Evolutionary conservation across 2,797 vertebrate genomes (phyloP), one percentile per base, ranked within the genome.

Genomic region (Mionectes olivaceus): DNA sequence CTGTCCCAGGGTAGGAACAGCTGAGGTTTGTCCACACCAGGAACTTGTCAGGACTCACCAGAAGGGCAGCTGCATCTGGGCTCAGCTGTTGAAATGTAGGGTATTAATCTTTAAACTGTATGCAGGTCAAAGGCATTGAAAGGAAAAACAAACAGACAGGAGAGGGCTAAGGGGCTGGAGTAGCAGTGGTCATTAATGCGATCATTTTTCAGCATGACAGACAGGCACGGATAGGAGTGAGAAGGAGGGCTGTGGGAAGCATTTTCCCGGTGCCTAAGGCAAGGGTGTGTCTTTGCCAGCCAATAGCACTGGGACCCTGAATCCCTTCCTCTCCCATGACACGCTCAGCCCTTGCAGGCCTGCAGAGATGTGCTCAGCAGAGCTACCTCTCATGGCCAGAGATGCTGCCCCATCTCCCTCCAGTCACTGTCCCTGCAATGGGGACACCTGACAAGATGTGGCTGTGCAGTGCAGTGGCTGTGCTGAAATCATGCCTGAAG

Each of bases 121-220:
- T 79, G 60, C 33, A 75, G 61, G 64, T 85, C 78, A 85, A 75
- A 91, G 53, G 23, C 53, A 71, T 21, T 69, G 79, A 94, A 92
- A 89, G 56, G 74, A 70, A 95, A 94, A 88, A 60, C 65, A 94
- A 59, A 94, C 43, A 81, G 68, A 46, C 69, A 78, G 44, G 53
- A 50, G 49, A 80, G 71, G 80, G 82, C 87, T 74, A 47, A 92
- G 61, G 53, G 33, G 11, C 71, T 90, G 75, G 32, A 52, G 52
- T 9, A 68, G 53, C 53, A 19, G 35, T 33, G 53, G 33, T 83
- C 52, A 53, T 92, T 84, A 90, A 80, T 8, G 2, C 0, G 0
- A 32, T 77, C 8, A 50, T 95, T 93, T 92, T 87, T 93, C 90
- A 91, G 19, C 3, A 0, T 74, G 90, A 73, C 60, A 46, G 87